phyloP scores from a whole-genome alignment of 2,888 invertebrate species.

The Agrotis clavis region DNA sequence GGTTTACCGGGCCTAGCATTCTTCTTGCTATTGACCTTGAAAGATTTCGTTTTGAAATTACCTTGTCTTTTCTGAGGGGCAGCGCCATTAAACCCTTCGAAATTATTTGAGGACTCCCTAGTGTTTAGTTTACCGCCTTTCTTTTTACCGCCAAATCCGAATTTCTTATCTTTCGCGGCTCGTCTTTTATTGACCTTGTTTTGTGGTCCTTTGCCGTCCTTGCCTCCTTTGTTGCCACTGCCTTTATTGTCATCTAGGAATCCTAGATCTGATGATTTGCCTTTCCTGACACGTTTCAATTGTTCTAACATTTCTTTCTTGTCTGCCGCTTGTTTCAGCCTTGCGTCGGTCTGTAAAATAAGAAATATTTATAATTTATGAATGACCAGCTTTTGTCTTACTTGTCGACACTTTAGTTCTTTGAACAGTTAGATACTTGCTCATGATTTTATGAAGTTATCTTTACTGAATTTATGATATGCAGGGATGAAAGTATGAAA shows the following conservation, averaged over 20 bases:
- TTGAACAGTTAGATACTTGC: no score
- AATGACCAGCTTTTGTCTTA: no score
- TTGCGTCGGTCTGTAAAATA: conserved; percentile 93
- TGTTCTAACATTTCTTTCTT: conserved; percentile 98
- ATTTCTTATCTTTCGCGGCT: conserved; percentile 95
- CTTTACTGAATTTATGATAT: not conserved
- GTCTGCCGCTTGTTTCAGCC: conserved; percentile 96
- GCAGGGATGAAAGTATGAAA: no score
- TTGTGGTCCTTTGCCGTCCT: conserved; percentile 73
- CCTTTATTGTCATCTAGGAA: conserved; percentile 93
- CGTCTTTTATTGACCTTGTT: conserved; percentile 88
- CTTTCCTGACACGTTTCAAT: conserved; percentile 98
- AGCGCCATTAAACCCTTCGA: conserved; percentile 91
- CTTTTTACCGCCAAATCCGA: conserved; percentile 99
- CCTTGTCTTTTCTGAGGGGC: conserved; percentile 79
- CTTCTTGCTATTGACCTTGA: conserved; percentile 83
- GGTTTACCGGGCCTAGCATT: conserved; percentile 65
- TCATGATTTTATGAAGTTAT: no score
- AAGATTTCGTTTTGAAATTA: conserved; percentile 84
- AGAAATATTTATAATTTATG: not conserved
- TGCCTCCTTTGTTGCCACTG: conserved; percentile 70
- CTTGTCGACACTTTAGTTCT: no score
- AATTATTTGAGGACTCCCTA: conserved; percentile 94
- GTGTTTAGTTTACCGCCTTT: conserved; percentile 97
- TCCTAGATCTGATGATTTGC: conserved; percentile 94